Percentiles rank a stretch among this genome's conserved stretches.
These are phyloP conservation scores for Onychomys arenicola DNA, from an alignment of 2,797 vertebrate species.

Conservation along the genomic window DNA sequence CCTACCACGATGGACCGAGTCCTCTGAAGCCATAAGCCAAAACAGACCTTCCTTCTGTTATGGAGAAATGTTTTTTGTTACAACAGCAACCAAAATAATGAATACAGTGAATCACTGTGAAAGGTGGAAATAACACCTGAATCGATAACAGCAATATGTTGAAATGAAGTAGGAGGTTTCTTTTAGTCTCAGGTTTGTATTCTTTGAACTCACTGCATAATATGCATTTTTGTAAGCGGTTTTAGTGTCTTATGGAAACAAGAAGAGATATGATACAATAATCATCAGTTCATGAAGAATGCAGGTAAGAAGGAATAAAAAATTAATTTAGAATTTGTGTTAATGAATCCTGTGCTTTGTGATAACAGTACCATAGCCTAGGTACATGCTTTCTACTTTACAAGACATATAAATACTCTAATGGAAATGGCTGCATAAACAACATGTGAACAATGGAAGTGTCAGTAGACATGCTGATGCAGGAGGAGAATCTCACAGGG, in stretches of 20 bases:
- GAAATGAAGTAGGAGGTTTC: conserved; percentile 33
- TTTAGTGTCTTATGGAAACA: conserved; percentile 48
- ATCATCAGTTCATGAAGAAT: background rate
- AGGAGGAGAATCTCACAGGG: background rate
- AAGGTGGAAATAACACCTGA: background rate
- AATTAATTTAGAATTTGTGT: conserved; percentile 28
- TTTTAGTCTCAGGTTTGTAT: conserved; percentile 31
- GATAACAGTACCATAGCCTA: background rate
- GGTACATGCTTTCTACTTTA: background rate
- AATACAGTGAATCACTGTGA: background rate
- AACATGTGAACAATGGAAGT: background rate
- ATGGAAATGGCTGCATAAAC: background rate
- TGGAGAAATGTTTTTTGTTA: background rate
- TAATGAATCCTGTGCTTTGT: conserved; percentile 25
- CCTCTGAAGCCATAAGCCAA: background rate
- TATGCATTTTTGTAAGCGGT: background rate
- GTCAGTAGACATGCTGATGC: background rate
- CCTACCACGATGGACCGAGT: background rate
- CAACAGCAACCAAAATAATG: background rate
- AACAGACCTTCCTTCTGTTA: background rate
- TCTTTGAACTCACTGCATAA: background rate
- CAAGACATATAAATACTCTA: background rate
- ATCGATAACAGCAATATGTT: background rate
- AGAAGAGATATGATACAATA: conserved; percentile 15
- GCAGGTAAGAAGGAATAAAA: background rate